These are phyloP conservation scores for Dasysyrphus tricinctus DNA, from an alignment of 2,888 invertebrate genomes.

Conservation along the genomic window DNA sequence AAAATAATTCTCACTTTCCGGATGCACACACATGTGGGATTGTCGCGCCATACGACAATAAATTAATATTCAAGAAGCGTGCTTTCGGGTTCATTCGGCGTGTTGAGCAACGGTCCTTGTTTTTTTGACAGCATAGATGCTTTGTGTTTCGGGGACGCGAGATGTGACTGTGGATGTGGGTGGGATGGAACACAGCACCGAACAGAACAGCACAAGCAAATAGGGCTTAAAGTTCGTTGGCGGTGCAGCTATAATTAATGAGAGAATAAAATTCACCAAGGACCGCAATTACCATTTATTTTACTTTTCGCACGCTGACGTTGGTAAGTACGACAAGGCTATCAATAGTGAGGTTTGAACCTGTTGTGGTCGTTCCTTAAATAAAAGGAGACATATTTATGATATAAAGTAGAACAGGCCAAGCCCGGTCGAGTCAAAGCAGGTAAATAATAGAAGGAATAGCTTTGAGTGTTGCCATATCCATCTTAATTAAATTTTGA, in stretches of 20 bases:
- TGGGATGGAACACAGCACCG: not conserved
- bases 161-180: not conserved
- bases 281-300: conserved; percentile 73
- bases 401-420: conserved; percentile 29
- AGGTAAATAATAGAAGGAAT: not conserved
- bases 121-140: conserved; percentile 25
- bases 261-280: conserved; percentile 69
- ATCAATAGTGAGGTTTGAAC: conserved; percentile 63
- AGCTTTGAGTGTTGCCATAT: conserved; percentile 8
- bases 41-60: conserved; percentile 49
- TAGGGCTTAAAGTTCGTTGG: conserved; percentile 30
- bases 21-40: conserved; percentile 58
- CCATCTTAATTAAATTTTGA: not conserved
- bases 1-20: conserved; percentile 72
- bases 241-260: conserved; percentile 68
- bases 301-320: conserved; percentile 66
- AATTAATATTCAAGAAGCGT: conserved; percentile 65
- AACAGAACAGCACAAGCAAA: conserved; percentile 6
- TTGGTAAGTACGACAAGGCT: conserved; percentile 56
- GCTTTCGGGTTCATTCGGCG: conserved; percentile 33
- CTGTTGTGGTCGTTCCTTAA: conserved; percentile 58
- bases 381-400: conserved; percentile 21
- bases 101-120: conserved; percentile 47
- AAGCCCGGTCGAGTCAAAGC: conserved; percentile 3
- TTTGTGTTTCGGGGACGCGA: conserved; percentile 35